These are phyloP conservation scores for Orius insidiosus DNA, from an alignment of 1,140 invertebrate species.

Conservation along the genomic window DNA sequence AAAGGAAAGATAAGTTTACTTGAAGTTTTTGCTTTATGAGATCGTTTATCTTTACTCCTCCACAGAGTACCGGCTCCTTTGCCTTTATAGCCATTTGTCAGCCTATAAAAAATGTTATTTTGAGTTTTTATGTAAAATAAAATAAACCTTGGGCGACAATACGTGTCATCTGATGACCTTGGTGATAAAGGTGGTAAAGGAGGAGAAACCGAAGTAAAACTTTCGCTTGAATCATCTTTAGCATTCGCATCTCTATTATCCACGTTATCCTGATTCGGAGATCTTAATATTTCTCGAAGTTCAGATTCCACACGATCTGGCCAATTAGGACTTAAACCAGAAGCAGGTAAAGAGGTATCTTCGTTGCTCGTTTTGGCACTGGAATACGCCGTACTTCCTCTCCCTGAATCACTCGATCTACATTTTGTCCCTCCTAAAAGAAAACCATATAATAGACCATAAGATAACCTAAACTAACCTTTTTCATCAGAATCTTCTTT, in stretches of 20 bases:
- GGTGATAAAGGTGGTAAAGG: conserved; percentile 48
- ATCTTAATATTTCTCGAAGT: conserved; percentile 52
- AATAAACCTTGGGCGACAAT: conserved; percentile 1
- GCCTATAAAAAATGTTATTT: too few relatives aligned
- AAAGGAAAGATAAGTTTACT: background rate
- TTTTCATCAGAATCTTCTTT: conserved; percentile 17
- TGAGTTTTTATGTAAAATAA: too few relatives aligned
- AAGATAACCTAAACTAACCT: too few relatives aligned
- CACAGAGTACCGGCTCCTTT: too few relatives aligned
- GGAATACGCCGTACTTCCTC: conserved; percentile 55
- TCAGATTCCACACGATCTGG: conserved; percentile 67
- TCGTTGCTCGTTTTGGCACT: conserved; percentile 31
- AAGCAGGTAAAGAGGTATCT: conserved; percentile 1
- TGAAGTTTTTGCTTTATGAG: background rate
- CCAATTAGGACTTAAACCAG: conserved; percentile 29
- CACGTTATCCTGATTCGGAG: conserved; percentile 34
- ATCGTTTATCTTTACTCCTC: background rate
- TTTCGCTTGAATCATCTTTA: conserved; percentile 31
- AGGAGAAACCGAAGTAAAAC: conserved; percentile 52
- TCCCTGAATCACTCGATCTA: conserved; percentile 39
- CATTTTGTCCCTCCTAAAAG: conserved; percentile 7
- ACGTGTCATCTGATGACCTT: conserved; percentile 24
- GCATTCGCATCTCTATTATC: conserved; percentile 16
- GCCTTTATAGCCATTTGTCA: too few relatives aligned
- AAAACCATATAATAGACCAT: too few relatives aligned